Evolutionary conservation across 1,140 invertebrate species (phyloP), one percentile per base, ranked within the genome.

Genomic region (Caerostris extrusa): DNA sequence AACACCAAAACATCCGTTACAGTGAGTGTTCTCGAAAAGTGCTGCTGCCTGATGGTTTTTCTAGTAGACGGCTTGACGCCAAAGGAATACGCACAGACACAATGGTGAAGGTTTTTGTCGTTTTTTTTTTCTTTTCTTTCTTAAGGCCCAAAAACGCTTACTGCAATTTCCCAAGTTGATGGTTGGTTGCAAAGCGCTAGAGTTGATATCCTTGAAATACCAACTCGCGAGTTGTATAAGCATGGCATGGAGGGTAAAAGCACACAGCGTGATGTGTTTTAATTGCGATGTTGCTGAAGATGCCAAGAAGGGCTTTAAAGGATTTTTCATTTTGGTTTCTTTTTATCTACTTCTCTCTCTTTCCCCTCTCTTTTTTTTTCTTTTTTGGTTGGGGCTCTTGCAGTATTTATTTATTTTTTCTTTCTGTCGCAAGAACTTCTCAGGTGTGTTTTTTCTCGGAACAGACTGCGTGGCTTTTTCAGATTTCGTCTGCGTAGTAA

Each of bases 171-270:
- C 6, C 12, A 34, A 53, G 57, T 50, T 55, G 86, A 56, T 64
- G 58, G 58, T 34, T 53, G 34, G 77, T 12, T 64, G 19, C 10
- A 53, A 77, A 34, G 8, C 14, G 19, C 19, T 17, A 56, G 82
- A 88, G 58, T 88, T 34, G 86, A 60, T 88, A 88, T 60, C 86
- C 86, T 88, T 88, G 86, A 88, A 60, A 88, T 88, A 67, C 86
- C 86, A 34, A 34, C 34, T 34, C 34, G 14, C 4, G 5, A 57
- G 55, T 58, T n/a, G 17, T 10, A 19, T 7, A 57, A 12, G 82
- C 14, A 50, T 34, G 61, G 34, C 50, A 10, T 60, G 53, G 58
- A 67, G 86, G 14, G 86, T 60, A 67, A 88, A 67, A 12, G 86
- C 61, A 88, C 86, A 34, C 82, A 57, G 82, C 82, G 55, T 85